Conservation (phyloP, 2,888 invertebrate species). For the Macroteleia sp. region DNA sequence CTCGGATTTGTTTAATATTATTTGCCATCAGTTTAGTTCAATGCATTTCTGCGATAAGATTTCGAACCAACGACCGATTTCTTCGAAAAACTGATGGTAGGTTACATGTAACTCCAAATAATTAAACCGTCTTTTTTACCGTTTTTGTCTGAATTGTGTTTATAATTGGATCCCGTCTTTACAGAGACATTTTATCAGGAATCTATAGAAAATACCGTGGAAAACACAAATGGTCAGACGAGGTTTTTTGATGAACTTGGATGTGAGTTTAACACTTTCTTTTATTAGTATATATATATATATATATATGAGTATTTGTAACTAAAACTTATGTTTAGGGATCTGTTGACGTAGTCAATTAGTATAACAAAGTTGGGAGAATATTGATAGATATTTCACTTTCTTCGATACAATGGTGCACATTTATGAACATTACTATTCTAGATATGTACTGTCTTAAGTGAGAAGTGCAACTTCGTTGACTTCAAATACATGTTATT, state of each 20-base stretch:
- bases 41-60: constrained; percentile 20
- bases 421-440: constrained; percentile 5
- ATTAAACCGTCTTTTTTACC: too few relatives aligned
- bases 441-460: background rate
- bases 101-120: too few relatives aligned
- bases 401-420: constrained; percentile 21
- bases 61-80: constrained; percentile 51
- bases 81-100: constrained; percentile 22
- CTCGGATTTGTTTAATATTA: constrained; percentile 24
- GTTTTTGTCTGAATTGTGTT: background rate
- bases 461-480: background rate
- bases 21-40: constrained; percentile 20
- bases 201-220: constrained; percentile 68
- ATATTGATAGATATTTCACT: constrained; percentile 23
- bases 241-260: constrained; percentile 82
- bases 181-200: constrained; percentile 27
- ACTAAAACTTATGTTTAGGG: background rate
- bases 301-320: too few relatives aligned
- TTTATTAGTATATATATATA: constrained; percentile 18
- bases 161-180: constrained; percentile 15
- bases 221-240: constrained; percentile 68
- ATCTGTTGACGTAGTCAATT: constrained; percentile 7
- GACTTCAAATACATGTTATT: background rate
- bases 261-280: constrained; percentile 73
- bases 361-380: constrained; percentile 37